Percentiles rank a stretch among this genome's conserved stretches.
These are phyloP conservation scores for Battus philenor DNA, from an alignment of 1,140 invertebrate species.

Conservation along the genomic window DNA sequence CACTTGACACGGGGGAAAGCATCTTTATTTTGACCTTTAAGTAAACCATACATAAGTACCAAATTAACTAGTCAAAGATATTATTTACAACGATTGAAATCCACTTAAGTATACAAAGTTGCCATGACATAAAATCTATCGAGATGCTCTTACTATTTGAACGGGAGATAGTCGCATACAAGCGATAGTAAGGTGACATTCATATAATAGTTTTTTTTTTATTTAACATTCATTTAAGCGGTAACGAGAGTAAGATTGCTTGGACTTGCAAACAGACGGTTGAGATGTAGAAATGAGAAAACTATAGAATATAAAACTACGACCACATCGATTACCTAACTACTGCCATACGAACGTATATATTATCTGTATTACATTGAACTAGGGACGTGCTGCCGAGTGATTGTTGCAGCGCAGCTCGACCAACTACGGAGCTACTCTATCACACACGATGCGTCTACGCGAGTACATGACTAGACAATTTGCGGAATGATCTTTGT, in stretches of 20 bases:
- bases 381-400: conserved; percentile 33
- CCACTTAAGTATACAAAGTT: conserved; percentile 61
- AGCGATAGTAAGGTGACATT: conserved; percentile 61
- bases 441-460: conserved; percentile 55
- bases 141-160: conserved; percentile 40
- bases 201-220: conserved; percentile 31
- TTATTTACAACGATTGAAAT: conserved; percentile 65
- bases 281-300: conserved; percentile 28
- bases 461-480: conserved; percentile 57
- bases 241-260: conserved; percentile 53
- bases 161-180: conserved; percentile 56
- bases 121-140: conserved; percentile 44
- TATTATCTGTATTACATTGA: conserved; percentile 30
- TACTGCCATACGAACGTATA: conserved; percentile 39
- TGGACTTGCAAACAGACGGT: conserved; percentile 36
- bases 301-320: conserved; percentile 45
- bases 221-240: conserved; percentile 60
- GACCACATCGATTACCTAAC: conserved; percentile 64
- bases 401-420: conserved; percentile 51
- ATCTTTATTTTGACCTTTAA: conserved; percentile 32
- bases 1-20: conserved; percentile 46
- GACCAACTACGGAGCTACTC: conserved; percentile 40
- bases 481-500: conserved; percentile 38
- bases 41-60: conserved; percentile 41
- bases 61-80: conserved; percentile 43